A percentile compares a stretch with the other conserved stretches of the same genome.
Conservation (phyloP, 2,113 vertebrate species). For the Periophthalmodon schlosseri region DNA sequence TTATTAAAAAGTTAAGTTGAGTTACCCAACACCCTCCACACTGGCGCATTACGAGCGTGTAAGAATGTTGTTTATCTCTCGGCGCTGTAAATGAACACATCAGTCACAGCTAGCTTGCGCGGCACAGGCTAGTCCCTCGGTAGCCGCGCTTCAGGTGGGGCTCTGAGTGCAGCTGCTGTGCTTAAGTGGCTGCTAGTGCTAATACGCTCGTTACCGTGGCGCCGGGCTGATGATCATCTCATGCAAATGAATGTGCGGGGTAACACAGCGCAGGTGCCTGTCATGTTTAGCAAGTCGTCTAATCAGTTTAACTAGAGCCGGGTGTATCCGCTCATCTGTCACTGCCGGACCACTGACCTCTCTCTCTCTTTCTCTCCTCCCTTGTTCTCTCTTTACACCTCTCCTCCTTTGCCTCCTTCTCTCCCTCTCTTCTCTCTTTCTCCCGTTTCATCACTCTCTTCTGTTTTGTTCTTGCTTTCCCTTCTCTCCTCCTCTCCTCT, state of each 20-base stretch:
- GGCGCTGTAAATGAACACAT: slow-evolving; percentile 42
- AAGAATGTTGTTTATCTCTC: neutral
- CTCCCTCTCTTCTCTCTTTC: neutral
- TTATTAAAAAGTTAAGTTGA: neutral
- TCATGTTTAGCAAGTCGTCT: slow-evolving; percentile 19
- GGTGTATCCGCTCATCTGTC: neutral
- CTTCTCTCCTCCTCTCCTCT: no score
- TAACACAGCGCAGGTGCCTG: slow-evolving; percentile 52
- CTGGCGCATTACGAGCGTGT: neutral
- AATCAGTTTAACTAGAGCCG: slow-evolving; percentile 19
- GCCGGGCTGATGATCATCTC: slow-evolving; percentile 66
- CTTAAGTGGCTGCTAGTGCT: slow-evolving; percentile 62
- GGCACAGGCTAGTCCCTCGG: slow-evolving; percentile 62
- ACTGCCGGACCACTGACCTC: slow-evolving; percentile 13
- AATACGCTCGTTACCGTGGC: slow-evolving; percentile 72
- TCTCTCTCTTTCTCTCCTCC: neutral
- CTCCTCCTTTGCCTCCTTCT: neutral
- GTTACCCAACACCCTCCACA: neutral
- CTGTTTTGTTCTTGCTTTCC: neutral
- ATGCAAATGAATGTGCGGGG: slow-evolving; percentile 58
- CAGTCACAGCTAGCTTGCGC: slow-evolving; percentile 57
- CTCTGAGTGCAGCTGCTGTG: slow-evolving; percentile 68
- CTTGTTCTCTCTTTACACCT: neutral
- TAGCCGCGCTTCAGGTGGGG: slow-evolving; percentile 62
- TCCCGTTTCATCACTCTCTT: neutral